Evolutionary conservation across 2,797 vertebrate genomes (phyloP).

Genomic region (Neostethus bicornis): DNA sequence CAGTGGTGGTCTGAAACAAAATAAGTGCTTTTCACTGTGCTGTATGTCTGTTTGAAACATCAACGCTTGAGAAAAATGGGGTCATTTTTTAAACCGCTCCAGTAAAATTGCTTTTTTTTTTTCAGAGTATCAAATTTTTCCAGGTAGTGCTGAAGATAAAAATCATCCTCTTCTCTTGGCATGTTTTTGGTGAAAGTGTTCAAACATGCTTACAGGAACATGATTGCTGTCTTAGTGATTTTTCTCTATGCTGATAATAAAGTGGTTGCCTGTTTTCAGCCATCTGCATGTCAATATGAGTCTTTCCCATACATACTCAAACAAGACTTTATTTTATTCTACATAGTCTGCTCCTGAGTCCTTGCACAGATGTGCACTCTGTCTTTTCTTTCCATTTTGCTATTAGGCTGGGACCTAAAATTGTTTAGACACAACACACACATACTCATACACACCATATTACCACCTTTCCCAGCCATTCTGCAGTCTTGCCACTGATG

Average conservation of each 20-base stretch:
- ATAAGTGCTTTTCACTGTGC: background rate
- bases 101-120: constrained; percentile 38
- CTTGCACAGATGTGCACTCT: constrained; percentile 37
- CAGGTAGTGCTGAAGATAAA: constrained; percentile 7
- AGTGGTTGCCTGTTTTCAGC: constrained; percentile 54
- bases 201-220: constrained; percentile 15
- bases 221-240: constrained; percentile 1
- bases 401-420: constrained; percentile 47
- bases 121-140: constrained; percentile 33
- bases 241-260: constrained; percentile 48
- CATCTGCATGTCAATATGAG: constrained; percentile 70
- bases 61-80: constrained; percentile 12
- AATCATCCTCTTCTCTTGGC: constrained; percentile 10
- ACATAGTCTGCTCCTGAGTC: constrained; percentile 19
- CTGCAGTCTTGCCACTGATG: constrained; percentile 64
- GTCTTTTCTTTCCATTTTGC: constrained; percentile 45
- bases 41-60: background rate
- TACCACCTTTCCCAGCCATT: constrained; percentile 39
- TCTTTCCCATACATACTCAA: constrained; percentile 60
- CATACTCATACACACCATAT: constrained; percentile 37
- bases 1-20: constrained; percentile 4
- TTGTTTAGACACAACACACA: constrained; percentile 25
- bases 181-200: constrained; percentile 15
- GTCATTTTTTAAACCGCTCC: constrained; percentile 18
- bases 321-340: constrained; percentile 36